Evolutionary conservation across 2,113 vertebrate genomes (phyloP).

Genomic region (Neotoma lepida): DNA sequence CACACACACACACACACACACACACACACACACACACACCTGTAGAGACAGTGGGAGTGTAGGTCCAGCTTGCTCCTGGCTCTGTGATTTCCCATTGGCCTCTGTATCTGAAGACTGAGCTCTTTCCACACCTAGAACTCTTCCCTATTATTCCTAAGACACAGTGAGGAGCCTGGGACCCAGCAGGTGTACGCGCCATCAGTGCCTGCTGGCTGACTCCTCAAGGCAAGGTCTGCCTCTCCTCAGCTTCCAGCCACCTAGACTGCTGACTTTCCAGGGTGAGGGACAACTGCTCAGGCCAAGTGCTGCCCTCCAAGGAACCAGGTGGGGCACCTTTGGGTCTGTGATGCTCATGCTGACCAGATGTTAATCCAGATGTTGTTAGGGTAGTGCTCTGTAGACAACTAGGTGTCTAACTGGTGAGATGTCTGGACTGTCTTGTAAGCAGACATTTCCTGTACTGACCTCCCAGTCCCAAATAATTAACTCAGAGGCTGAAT

Average conservation of each 20-base stretch:
- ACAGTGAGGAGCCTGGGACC: not conserved
- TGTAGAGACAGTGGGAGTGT: too few species aligned
- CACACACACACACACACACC: not conserved
- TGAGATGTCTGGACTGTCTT: not conserved
- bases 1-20: too few species aligned
- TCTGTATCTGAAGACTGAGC: not conserved
- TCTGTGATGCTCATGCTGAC: too few species aligned
- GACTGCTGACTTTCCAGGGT: not conserved
- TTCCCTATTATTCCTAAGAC: not conserved
- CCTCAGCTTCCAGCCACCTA: not conserved
- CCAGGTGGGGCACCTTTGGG: not conserved
- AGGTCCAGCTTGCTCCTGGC: not conserved
- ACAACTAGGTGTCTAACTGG: too few species aligned
- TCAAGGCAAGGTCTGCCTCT: fast-evolving
- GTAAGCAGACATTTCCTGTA: too few species aligned
- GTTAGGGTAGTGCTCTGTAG: not conserved
- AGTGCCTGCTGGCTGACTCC: not conserved
- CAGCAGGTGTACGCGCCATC: not conserved
- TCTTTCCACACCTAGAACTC: too few species aligned
- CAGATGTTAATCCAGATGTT: not conserved
- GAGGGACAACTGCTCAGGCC: not conserved
- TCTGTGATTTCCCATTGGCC: not conserved
- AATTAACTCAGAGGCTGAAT: too few species aligned
- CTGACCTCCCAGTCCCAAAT: too few species aligned
- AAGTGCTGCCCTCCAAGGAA: not conserved